A percentile compares a stretch with the other conserved stretches of the same genome.
These are phyloP conservation scores for Eurystomus glaucurus DNA, from an alignment of 2,797 vertebrate species.

Conservation along the genomic window DNA sequence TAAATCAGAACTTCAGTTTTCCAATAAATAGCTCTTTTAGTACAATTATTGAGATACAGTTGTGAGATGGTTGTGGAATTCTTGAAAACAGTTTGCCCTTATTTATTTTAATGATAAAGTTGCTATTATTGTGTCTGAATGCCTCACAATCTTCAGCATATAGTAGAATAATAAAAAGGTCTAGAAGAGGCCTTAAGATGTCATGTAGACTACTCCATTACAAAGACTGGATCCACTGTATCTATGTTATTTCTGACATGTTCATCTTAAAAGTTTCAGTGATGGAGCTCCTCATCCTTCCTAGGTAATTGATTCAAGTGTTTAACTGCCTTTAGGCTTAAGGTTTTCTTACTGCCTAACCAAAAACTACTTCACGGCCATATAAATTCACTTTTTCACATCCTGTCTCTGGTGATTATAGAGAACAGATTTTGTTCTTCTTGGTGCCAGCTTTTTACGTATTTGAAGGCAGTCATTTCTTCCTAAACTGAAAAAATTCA, in stretches of 20 bases:
- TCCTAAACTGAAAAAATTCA: background rate
- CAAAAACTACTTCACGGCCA: background rate
- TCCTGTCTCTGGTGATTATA: background rate
- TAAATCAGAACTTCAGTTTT: background rate
- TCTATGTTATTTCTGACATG: background rate
- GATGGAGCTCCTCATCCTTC: background rate
- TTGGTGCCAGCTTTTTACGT: background rate
- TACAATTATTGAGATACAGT: background rate
- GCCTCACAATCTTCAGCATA: background rate
- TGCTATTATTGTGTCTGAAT: background rate
- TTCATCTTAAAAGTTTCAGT: background rate
- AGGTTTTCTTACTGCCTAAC: background rate
- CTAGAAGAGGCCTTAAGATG: background rate
- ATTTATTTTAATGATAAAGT: background rate
- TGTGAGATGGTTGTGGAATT: background rate
- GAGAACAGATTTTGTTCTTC: background rate
- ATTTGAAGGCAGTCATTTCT: background rate
- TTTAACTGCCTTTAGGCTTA: background rate
- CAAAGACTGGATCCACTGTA: background rate
- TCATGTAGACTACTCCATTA: background rate
- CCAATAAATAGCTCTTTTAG: background rate
- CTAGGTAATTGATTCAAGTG: background rate
- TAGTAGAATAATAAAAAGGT: background rate
- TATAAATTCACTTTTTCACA: background rate
- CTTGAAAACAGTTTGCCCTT: background rate